Evolutionary conservation across 2,888 invertebrate genomes (phyloP), one percentile per base, ranked within the genome.

Genomic region (Agrochola litura): DNA sequence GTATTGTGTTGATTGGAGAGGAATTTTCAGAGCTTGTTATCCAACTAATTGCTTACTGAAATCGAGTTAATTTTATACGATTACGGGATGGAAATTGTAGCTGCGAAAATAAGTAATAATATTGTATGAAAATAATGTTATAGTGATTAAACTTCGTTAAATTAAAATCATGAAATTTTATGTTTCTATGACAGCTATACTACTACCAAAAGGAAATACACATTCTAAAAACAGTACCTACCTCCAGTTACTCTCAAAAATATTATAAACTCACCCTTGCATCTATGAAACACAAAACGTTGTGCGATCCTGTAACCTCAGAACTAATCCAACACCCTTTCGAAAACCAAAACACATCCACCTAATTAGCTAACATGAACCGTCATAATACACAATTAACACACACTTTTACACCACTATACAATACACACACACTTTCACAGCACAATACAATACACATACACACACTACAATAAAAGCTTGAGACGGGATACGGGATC

Each of bases 401-500:
- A 52, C 43, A 46, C 46, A 46, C 49, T 49, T 19, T 52, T 19
- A 52, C 52, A 30, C n/a, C 46, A 46, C 46, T 43, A 46, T 12
- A 46, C 46, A 46, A 46, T 46, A 37, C 46, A 12, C 46, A 43
- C 43, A 46, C 54, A 46, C 74, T 30, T 46, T 16, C n/a, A 63
- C 49, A 16, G 14, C 41, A 43, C n/a, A 60, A 73, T 19, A 68
- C 60, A 12, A 67, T 8, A 68, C 64, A 14, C 54, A 52, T 19
- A 68, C n/a, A 64, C 60, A 63, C 30, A 25, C 76, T 41, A 49
- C 52, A 67, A 58, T 22, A 66, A 58, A 81, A 64, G 66, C 67
- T 67, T 73, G 67, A 76, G 76, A 85, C 67, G 56, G 74, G 69
- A 79, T 75, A 71, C 72, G 54, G 64, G 41, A 70, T 77, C 61